Evolutionary conservation across 2,888 invertebrate genomes (phyloP).

Genomic region (Tetragnatha montana): DNA sequence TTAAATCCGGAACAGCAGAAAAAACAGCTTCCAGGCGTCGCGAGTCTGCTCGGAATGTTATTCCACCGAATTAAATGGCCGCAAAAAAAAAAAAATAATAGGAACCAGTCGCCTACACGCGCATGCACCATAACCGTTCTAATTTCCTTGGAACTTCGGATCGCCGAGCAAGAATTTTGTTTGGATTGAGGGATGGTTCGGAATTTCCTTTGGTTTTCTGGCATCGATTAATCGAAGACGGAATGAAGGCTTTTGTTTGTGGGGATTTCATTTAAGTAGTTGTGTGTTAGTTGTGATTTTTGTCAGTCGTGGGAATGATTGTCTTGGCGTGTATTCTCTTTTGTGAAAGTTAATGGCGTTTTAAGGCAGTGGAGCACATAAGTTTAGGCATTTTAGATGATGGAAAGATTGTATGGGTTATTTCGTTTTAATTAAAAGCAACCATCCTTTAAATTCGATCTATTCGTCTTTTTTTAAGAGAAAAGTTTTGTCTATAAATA

Average conservation of each 20-base stretch:
- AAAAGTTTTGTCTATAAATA: no score
- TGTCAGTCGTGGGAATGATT: no score
- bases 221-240: neutral
- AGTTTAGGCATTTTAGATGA: no score
- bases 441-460: no score
- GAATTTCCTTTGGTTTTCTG: neutral
- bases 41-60: neutral
- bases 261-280: neutral
- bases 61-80: neutral
- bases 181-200: neutral
- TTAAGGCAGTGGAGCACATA: no score
- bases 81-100: neutral
- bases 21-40: constrained; percentile 10
- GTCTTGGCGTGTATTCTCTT: no score
- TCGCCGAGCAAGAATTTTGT: neutral
- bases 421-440: no score
- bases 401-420: no score
- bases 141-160: neutral
- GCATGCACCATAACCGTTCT: neutral
- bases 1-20: neutral
- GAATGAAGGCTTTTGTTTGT: neutral
- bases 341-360: no score
- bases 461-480: no score
- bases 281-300: no score
- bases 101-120: neutral